phyloP scores from a whole-genome alignment of 2,797 vertebrate genomes.

The Rhyacichthys aspro region DNA sequence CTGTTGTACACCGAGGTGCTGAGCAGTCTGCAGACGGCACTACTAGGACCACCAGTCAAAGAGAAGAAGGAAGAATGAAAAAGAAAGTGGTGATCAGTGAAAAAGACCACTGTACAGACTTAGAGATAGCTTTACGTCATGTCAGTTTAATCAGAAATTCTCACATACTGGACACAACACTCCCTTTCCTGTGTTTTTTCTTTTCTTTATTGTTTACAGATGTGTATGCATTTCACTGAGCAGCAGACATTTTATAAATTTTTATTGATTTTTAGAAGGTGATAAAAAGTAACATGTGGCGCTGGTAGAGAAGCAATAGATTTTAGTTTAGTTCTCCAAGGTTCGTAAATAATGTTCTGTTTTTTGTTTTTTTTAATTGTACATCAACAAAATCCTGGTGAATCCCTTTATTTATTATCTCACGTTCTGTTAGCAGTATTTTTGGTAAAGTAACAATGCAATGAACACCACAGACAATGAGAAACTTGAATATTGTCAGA shows the following conservation, averaged over 20 bases:
- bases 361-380: too few species aligned
- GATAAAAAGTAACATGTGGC: too few species aligned
- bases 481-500: neutral
- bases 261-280: neutral
- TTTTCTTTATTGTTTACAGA: neutral
- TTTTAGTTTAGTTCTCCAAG: neutral
- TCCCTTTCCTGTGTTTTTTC: neutral
- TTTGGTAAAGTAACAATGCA: too few species aligned
- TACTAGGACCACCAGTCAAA: slow-evolving; percentile 44
- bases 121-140: neutral
- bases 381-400: neutral
- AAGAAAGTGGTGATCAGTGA: neutral
- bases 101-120: neutral
- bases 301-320: too few species aligned
- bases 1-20: slow-evolving; percentile 94
- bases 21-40: slow-evolving; percentile 67
- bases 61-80: slow-evolving; percentile 74
- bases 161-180: neutral
- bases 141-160: neutral
- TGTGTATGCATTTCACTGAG: neutral
- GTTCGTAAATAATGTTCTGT: too few species aligned
- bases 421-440: neutral
- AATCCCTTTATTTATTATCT: neutral
- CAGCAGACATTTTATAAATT: neutral
- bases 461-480: too few species aligned